Base-by-base conservation (phyloP, 2,113 vertebrate species). In the Gymnorhina tibicen region DNA sequence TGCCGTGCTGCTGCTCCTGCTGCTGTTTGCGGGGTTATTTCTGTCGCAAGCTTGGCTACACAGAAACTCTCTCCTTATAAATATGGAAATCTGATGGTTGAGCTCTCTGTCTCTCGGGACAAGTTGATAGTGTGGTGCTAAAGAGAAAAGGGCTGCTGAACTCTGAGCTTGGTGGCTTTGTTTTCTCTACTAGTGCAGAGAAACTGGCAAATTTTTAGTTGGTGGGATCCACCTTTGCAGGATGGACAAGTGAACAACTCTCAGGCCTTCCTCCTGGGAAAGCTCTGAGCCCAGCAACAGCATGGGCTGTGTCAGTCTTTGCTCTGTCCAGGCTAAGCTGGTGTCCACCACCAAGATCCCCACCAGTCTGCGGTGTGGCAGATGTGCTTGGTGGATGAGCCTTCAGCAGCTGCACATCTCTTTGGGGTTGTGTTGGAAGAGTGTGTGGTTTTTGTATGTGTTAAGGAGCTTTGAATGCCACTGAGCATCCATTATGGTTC, bases 41-140 rank as follows among this genome's bases (percentile, higher is more conserved):
- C 92, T 84, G 49, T 88, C 10, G 3, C 64, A 86, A 77, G 93
- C 88, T 87, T 78, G 93, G 85, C 92, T 92, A 75, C 93, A 89
- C 83, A 96, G 92, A 94, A 93, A 60, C 69, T 80, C 42, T 85
- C 17, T 94, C 66, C 90, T 95, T 95, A 95, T 91, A 94, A 94
- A 96, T 95, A 96, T 91, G 93, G 83, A 97, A 94, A 94, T 91
- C 64, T 67, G 79, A 26, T 81, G 56, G 53, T 22, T 84, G 72
- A 96, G 55, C 79, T 53, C 47, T 70, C 44, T 18, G 3, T 92
- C 88, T 77, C 93, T 64, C 1, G 41, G 79, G 92, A 89, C 17
- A 20, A 46, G 56, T 68, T 93, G 56, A 75, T 93, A 93, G 64
- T 0, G 0, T 53, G 35, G 0, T 24, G 47, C 41, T 59, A 11